A percentile compares a stretch with the other conserved stretches of the same genome.
Conservation (phyloP, 2,113 vertebrate species). For the Lipophrys pholis region DNA sequence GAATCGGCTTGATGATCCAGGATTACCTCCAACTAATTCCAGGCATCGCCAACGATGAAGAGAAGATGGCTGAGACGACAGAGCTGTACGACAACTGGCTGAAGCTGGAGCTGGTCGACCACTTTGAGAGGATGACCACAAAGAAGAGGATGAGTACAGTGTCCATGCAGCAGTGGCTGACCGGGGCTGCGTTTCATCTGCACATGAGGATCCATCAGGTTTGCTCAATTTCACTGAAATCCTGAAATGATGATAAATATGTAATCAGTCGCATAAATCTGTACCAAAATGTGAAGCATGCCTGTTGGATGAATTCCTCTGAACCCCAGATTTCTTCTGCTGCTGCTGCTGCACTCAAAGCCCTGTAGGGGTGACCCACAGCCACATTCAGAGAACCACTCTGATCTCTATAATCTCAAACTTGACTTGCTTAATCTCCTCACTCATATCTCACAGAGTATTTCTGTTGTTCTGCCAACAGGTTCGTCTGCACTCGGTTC, state of each 20-base stretch:
- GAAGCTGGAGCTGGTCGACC: conserved; percentile 78
- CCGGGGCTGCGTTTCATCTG: conserved; percentile 80
- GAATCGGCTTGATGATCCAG: conserved; percentile 72
- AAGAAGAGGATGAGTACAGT: conserved; percentile 73
- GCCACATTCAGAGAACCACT: too few species aligned
- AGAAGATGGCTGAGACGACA: conserved; percentile 75
- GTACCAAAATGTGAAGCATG: too few species aligned
- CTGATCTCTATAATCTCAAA: too few species aligned
- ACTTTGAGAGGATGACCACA: conserved; percentile 77
- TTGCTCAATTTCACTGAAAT: not conserved
- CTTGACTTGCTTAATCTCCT: too few species aligned
- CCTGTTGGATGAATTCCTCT: too few species aligned
- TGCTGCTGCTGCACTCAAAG: too few species aligned
- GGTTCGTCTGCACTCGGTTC: conserved; percentile 75
- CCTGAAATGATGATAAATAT: too few species aligned
- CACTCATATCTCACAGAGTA: too few species aligned
- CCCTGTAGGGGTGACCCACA: too few species aligned
- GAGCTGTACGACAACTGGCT: conserved; percentile 78
- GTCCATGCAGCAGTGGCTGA: conserved; percentile 81
- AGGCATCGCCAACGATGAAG: conserved; percentile 51
- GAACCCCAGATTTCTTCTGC: too few species aligned
- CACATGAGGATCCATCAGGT: conserved; percentile 83
- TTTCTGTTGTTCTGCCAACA: conserved; percentile 43
- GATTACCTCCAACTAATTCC: conserved; percentile 75
- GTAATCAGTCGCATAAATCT: too few species aligned